phyloP scores from a whole-genome alignment of 2,113 vertebrate species.

The Pangasianodon hypophthalmus region DNA sequence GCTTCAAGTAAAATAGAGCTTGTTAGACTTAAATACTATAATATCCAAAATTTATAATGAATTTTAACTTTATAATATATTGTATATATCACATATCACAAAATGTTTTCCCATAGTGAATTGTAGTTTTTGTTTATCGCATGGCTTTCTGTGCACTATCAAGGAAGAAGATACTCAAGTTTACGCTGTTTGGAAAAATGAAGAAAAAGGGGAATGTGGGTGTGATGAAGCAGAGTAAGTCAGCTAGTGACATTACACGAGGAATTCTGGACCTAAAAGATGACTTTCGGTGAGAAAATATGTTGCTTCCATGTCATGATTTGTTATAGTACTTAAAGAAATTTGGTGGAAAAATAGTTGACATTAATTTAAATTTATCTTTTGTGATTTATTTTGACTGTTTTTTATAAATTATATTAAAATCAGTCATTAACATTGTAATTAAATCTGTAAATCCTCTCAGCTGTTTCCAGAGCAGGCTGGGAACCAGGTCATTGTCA shows the following conservation, averaged over 20 bases:
- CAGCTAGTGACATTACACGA: constrained; percentile 74
- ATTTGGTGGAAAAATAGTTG: neutral
- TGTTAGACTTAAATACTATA: neutral
- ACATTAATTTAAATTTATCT: neutral
- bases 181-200: constrained; percentile 81
- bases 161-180: constrained; percentile 85
- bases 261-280: constrained; percentile 79
- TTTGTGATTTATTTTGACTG: neutral
- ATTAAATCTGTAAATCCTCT: constrained; percentile 45
- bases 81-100: neutral
- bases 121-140: neutral
- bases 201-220: constrained; percentile 74
- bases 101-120: neutral
- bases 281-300: constrained; percentile 74
- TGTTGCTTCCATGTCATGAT: neutral
- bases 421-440: neutral
- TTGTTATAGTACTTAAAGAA: neutral
- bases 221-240: constrained; percentile 79
- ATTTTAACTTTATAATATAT: neutral
- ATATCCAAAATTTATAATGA: neutral
- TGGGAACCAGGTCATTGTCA: constrained; percentile 88
- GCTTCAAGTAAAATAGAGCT: neutral
- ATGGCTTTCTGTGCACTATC: neutral
- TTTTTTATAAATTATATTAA: neutral
- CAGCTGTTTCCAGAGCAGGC: constrained; percentile 73